Evolutionary conservation across 2,797 vertebrate species (phyloP).

Genomic region (Cetoscarus ocellatus): DNA sequence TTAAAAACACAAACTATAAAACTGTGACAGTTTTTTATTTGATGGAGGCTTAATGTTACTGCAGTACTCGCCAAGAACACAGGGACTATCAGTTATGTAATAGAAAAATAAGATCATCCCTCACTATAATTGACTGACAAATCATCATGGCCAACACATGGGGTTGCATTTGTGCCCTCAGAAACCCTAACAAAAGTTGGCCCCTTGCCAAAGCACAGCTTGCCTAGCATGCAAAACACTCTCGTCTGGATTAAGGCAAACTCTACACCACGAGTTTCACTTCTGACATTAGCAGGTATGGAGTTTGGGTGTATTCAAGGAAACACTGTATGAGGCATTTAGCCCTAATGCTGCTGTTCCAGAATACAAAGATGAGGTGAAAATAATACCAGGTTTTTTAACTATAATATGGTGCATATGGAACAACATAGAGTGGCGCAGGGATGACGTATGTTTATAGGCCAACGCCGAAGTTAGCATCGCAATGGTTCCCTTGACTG

Average conservation of each 20-base stretch:
- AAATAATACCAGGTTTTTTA: too few relatives aligned
- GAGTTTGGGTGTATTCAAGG: background rate
- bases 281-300: slow-evolving; percentile 4
- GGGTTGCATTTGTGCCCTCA: slow-evolving; percentile 38
- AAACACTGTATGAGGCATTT: background rate
- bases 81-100: too few relatives aligned
- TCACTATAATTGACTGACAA: slow-evolving; percentile 50
- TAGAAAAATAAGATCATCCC: background rate
- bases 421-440: too few relatives aligned
- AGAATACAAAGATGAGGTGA: too few relatives aligned
- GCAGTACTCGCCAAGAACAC: too few relatives aligned
- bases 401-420: too few relatives aligned
- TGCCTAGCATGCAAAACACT: slow-evolving; percentile 5
- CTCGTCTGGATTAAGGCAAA: background rate
- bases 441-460: too few relatives aligned
- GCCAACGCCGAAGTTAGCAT: too few relatives aligned
- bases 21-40: too few relatives aligned
- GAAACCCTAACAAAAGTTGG: slow-evolving; percentile 17
- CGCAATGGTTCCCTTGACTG: too few relatives aligned
- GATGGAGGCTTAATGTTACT: too few relatives aligned
- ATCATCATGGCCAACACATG: slow-evolving; percentile 34
- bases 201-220: slow-evolving; percentile 1
- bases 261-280: background rate
- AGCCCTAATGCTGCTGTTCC: too few relatives aligned
- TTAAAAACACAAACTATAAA: slow-evolving; percentile 4